Percentiles rank a stretch among this genome's conserved stretches.
phyloP scores from a whole-genome alignment of 2,113 vertebrate species.

The Sigmodon hispidus region DNA sequence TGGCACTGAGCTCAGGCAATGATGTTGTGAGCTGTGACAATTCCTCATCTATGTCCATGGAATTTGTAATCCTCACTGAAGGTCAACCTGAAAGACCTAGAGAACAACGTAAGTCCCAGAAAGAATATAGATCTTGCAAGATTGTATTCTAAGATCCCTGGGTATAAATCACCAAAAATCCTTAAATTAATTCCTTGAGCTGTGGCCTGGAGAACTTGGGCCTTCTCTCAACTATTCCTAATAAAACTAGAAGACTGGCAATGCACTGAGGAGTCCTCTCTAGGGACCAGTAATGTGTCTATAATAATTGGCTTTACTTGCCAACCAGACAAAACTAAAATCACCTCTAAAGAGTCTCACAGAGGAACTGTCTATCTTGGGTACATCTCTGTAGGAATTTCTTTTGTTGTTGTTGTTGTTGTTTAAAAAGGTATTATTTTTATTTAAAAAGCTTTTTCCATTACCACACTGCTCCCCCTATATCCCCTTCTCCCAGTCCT shows the following conservation, averaged over 20 bases:
- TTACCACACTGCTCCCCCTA: no score
- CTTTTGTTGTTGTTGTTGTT: no score
- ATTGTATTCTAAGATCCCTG: not conserved
- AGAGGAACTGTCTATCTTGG: not conserved
- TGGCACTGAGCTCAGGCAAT: accelerated
- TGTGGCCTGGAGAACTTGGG: not conserved
- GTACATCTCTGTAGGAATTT: not conserved
- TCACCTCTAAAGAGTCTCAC: not conserved
- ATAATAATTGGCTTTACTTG: not conserved
- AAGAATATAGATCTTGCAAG: no score
- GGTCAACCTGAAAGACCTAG: not conserved
- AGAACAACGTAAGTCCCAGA: accelerated
- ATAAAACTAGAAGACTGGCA: not conserved
- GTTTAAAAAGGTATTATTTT: no score
- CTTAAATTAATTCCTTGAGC: accelerated
- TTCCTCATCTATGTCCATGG: no score
- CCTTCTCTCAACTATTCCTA: not conserved
- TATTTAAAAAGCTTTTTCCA: no score
- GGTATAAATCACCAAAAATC: accelerated
- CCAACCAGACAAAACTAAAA: not conserved
- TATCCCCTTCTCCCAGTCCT: no score
- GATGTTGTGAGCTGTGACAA: not conserved
- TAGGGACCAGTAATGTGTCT: accelerated
- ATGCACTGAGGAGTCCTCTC: no score
- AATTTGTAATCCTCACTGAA: not conserved